Evolutionary conservation across 2,888 invertebrate species (phyloP).

Genomic region (Hartigia nigra): DNA sequence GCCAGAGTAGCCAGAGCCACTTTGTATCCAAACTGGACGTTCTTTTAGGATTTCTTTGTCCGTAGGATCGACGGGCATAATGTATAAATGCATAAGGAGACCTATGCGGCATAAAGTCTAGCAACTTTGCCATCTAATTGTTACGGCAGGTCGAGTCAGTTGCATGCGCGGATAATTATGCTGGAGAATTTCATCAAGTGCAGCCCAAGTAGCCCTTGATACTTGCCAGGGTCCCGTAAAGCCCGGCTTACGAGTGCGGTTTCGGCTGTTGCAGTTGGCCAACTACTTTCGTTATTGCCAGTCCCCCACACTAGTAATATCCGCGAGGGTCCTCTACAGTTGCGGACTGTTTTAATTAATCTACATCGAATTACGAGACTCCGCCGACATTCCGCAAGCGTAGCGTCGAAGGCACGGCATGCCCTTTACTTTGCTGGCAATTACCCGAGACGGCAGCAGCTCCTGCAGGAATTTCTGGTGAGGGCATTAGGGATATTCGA

Average conservation of each 20-base stretch:
- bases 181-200: slow-evolving; percentile 46
- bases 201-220: slow-evolving; percentile 47
- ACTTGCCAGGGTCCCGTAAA: slow-evolving; percentile 45
- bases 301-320: slow-evolving; percentile 16
- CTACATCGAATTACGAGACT: slow-evolving; percentile 42
- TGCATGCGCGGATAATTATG: slow-evolving; percentile 43
- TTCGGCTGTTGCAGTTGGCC: slow-evolving; percentile 11
- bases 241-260: slow-evolving; percentile 38
- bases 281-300: slow-evolving; percentile 12
- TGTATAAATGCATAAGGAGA: background rate
- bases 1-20: background rate
- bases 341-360: slow-evolving; percentile 54
- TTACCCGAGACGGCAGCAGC: background rate
- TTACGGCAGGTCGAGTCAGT: background rate
- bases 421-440: background rate
- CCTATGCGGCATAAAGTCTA: background rate
- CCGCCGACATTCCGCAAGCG: background rate
- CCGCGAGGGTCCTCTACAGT: slow-evolving; percentile 31
- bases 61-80: background rate
- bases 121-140: background rate
- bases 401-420: background rate
- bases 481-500: background rate
- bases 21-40: too few species aligned
- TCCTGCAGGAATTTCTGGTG: background rate
- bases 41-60: background rate